Conservation (phyloP, 2,888 invertebrate species). For the Lydus trimaculatus region DNA sequence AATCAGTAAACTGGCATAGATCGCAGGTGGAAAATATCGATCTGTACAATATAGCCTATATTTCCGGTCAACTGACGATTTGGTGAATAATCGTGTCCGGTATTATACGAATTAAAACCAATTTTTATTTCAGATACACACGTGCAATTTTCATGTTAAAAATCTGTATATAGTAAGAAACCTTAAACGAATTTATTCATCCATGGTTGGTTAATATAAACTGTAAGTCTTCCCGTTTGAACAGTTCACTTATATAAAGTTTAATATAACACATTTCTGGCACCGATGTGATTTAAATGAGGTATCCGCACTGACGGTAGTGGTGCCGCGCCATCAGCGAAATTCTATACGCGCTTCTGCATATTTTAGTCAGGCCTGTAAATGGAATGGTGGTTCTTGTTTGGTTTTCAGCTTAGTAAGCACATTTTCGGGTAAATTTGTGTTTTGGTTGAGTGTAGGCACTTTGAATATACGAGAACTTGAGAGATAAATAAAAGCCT, state of each 20-base stretch:
- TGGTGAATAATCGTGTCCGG: too few relatives aligned
- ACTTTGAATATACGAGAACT: conserved; percentile 44
- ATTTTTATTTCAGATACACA: too few relatives aligned
- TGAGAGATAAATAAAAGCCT: conserved; percentile 43
- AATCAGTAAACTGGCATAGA: conserved; percentile 24
- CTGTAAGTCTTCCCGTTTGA: too few relatives aligned
- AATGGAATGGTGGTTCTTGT: conserved; percentile 45
- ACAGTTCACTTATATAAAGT: too few relatives aligned
- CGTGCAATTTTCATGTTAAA: too few relatives aligned
- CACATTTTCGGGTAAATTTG: conserved; percentile 49
- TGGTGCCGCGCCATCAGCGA: conserved; percentile 32
- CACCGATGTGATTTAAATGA: conserved; percentile 13
- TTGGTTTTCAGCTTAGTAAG: conserved; percentile 49
- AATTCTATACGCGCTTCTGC: conserved; percentile 43
- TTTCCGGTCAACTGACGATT: too few relatives aligned
- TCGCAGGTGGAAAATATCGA: conserved; percentile 41
- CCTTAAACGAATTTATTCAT: too few relatives aligned
- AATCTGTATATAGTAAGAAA: too few relatives aligned
- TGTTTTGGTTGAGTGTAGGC: conserved; percentile 44
- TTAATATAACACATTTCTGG: conserved; percentile 15
- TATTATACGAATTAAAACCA: too few relatives aligned
- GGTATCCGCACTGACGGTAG: conserved; percentile 19
- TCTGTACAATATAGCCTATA: conserved; percentile 28
- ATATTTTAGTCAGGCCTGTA: conserved; percentile 46
- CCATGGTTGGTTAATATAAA: too few relatives aligned